Conservation (phyloP, 2,113 vertebrate species). For the Dinomys branickii region DNA sequence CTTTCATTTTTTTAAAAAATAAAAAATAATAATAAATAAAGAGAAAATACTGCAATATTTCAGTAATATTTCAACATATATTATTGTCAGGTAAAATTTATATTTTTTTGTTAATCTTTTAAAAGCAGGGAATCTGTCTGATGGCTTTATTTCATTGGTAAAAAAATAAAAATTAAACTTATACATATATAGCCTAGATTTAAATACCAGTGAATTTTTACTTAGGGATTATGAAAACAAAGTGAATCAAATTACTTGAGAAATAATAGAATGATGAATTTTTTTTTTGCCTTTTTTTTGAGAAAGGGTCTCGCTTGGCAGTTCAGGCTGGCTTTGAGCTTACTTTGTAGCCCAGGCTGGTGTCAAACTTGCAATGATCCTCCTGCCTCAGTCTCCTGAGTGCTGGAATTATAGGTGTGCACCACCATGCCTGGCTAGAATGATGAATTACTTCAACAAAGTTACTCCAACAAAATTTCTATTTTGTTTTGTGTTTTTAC, state of each 20-base stretch:
- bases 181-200: neutral
- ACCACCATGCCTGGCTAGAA: too few relatives aligned
- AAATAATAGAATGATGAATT: constrained; percentile 18
- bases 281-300: too few relatives aligned
- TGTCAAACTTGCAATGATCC: too few relatives aligned
- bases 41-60: neutral
- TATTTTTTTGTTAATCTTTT: neutral
- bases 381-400: too few relatives aligned
- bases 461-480: neutral
- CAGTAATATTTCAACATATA: neutral
- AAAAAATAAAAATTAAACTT: neutral
- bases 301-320: too few relatives aligned
- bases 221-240: neutral
- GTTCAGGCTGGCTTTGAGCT: too few relatives aligned
- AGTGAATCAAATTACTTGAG: constrained; percentile 21
- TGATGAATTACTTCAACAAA: neutral
- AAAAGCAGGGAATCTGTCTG: neutral
- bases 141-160: neutral
- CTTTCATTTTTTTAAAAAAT: too few relatives aligned
- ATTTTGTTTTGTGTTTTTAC: neutral
- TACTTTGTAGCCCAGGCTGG: too few relatives aligned
- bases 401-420: too few relatives aligned
- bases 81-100: constrained; percentile 27
- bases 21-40: too few relatives aligned
- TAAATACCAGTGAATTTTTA: neutral